Conservation (phyloP, 2,888 invertebrate species). For the Mesodorylaimus sp. region DNA sequence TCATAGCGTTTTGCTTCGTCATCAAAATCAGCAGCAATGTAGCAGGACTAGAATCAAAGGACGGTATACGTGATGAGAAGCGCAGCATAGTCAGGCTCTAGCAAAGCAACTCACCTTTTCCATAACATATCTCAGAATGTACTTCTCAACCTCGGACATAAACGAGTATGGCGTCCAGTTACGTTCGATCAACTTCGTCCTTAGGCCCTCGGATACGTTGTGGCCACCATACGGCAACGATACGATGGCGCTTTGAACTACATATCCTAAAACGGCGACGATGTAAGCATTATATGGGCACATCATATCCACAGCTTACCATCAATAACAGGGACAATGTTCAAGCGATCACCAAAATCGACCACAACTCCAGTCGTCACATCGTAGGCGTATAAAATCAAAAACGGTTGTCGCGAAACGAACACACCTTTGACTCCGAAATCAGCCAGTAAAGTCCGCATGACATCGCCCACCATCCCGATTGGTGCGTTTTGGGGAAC, state of each 20-base stretch:
- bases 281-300: background rate
- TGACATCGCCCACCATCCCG: conserved; percentile 26
- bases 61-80: conserved; percentile 12
- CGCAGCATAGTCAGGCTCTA: conserved; percentile 21
- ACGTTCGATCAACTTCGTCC: conserved; percentile 16
- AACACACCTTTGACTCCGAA: conserved; percentile 35
- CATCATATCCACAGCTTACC: conserved; percentile 29
- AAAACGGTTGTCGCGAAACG: conserved; percentile 40
- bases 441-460: conserved; percentile 34
- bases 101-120: conserved; percentile 30
- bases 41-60: conserved; percentile 27
- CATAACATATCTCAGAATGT: conserved; percentile 36
- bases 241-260: conserved; percentile 38
- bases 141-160: conserved; percentile 34
- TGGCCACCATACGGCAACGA: conserved; percentile 40
- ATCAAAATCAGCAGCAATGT: conserved; percentile 35
- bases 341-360: conserved; percentile 42
- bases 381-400: conserved; percentile 42
- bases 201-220: conserved; percentile 29
- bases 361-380: conserved; percentile 43
- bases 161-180: conserved; percentile 29
- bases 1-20: conserved; percentile 32
- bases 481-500: conserved; percentile 24
- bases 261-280: conserved; percentile 27
- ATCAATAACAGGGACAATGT: conserved; percentile 41